phyloP scores from a whole-genome alignment of 2,113 vertebrate species.

The Psammodynastes pulverulentus region DNA sequence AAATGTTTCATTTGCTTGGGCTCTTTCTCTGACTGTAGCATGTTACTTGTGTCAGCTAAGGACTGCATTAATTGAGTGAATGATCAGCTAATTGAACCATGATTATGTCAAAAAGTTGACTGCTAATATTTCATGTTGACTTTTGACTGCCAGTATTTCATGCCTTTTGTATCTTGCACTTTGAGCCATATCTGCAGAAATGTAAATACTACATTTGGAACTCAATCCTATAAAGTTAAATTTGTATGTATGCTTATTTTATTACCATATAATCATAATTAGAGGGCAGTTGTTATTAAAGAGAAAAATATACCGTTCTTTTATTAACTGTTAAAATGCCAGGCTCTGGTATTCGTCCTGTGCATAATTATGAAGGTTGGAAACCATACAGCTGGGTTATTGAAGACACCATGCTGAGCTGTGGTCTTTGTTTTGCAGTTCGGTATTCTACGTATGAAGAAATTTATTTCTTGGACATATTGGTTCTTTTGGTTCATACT shows the following conservation, averaged over 20 bases:
- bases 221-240: not conserved
- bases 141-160: constrained; percentile 23
- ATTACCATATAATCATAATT: not conserved
- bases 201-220: constrained; percentile 4
- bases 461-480: not conserved
- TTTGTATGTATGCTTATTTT: not conserved
- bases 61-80: not conserved
- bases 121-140: not conserved
- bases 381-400: not conserved
- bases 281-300: not conserved
- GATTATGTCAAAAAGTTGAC: not conserved
- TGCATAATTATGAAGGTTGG: not conserved
- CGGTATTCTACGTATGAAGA: not conserved
- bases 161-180: constrained; percentile 36
- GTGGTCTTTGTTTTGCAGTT: not conserved
- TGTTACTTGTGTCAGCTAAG: not conserved
- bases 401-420: not conserved
- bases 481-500: not conserved
- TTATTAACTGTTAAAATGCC: not conserved
- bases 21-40: too few species aligned
- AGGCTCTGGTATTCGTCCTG: constrained; percentile 20
- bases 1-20: not conserved
- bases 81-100: not conserved
- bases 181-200: not conserved
- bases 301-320: not conserved